phyloP scores from a whole-genome alignment of 1,140 invertebrate species.

The Eubasilissa regina region DNA sequence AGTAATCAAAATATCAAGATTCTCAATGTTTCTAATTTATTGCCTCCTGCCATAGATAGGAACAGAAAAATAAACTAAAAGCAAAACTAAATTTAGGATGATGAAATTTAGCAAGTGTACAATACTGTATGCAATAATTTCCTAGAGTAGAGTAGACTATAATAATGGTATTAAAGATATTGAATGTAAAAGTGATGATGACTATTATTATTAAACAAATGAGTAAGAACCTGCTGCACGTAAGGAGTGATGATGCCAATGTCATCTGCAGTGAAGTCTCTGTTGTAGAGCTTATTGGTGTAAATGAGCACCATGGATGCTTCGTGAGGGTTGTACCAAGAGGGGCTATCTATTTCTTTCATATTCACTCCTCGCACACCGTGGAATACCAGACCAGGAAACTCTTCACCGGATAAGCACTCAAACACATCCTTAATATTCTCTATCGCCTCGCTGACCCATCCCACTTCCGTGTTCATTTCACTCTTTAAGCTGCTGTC shows the following conservation, averaged over 20 bases:
- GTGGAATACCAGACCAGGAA: conserved; percentile 83
- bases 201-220: conserved; percentile 46
- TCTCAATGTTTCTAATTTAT: too few species aligned
- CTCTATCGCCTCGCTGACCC: conserved; percentile 60
- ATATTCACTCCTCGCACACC: conserved; percentile 85
- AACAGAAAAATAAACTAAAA: too few species aligned
- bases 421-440: conserved; percentile 40
- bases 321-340: conserved; percentile 93
- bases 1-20: too few species aligned
- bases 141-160: too few species aligned
- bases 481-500: conserved; percentile 78
- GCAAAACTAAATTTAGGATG: too few species aligned
- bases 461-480: conserved; percentile 66
- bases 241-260: conserved; percentile 97
- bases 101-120: too few species aligned
- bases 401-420: neutral
- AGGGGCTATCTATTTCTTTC: conserved; percentile 84
- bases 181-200: too few species aligned
- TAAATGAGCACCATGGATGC: conserved; percentile 79
- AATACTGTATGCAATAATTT: too few species aligned
- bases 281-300: conserved; percentile 76
- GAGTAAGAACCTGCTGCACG: conserved; percentile 83
- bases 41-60: too few species aligned
- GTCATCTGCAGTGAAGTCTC: conserved; percentile 77
- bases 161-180: too few species aligned